Evolutionary conservation across 2,797 vertebrate genomes (phyloP).

Genomic region (Alauda arvensis): DNA sequence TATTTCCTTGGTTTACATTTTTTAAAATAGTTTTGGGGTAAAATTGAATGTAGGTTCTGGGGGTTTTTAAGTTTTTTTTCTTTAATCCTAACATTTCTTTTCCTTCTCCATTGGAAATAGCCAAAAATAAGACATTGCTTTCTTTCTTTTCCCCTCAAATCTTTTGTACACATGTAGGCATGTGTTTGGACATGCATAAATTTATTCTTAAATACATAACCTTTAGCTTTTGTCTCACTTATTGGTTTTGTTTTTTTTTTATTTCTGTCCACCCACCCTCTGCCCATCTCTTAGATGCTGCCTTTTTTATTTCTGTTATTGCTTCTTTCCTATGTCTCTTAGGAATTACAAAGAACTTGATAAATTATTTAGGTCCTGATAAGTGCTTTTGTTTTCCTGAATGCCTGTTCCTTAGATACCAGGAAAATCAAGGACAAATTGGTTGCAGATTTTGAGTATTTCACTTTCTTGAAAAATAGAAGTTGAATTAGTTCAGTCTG

Average conservation of each 20-base stretch:
- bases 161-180: accelerated
- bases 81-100: neutral
- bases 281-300: neutral
- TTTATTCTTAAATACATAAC: neutral
- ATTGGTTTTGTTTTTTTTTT: neutral
- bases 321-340: neutral
- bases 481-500: neutral
- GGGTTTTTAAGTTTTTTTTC: accelerated
- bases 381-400: neutral
- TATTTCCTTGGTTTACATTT: neutral
- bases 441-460: neutral
- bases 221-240: neutral
- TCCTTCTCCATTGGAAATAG: neutral
- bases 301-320: neutral
- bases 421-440: neutral
- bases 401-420: neutral
- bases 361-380: neutral
- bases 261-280: accelerated
- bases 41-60: neutral
- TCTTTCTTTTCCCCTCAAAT: neutral
- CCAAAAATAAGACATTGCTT: neutral
- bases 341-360: neutral
- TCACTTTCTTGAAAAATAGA: neutral
- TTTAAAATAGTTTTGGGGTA: neutral
- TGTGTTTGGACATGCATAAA: neutral